Evolutionary conservation across 2,888 invertebrate genomes (phyloP).

Genomic region (Oscheius sp.): DNA sequence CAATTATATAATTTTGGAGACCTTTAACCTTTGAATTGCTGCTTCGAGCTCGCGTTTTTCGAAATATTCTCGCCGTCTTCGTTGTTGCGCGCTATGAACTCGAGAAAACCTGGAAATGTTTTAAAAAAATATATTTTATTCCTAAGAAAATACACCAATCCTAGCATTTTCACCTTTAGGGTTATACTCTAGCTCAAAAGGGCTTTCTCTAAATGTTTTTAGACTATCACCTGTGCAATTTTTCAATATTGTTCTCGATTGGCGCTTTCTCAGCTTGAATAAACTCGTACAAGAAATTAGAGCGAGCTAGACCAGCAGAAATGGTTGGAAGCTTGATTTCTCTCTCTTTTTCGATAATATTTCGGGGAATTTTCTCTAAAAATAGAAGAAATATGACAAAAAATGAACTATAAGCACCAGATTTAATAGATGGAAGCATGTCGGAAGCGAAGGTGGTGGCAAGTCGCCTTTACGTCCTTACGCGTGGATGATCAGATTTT

Average conservation of each 20-base stretch:
- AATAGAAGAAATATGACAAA: too few species aligned
- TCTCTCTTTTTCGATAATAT: background rate
- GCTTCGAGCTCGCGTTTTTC: slow-evolving; percentile 1
- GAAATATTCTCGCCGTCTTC: background rate
- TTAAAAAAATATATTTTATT: background rate
- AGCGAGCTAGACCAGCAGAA: background rate
- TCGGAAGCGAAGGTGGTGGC: too few species aligned
- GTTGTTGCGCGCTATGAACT: slow-evolving; percentile 2
- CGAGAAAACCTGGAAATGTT: background rate
- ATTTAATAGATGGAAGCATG: too few species aligned
- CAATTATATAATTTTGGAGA: background rate
- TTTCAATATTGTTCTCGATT: background rate
- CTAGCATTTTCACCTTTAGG: too few species aligned
- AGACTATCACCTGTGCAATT: slow-evolving; percentile 3
- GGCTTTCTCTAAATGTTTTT: too few species aligned
- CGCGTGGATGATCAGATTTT: too few species aligned
- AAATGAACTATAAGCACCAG: too few species aligned
- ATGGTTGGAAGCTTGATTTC: background rate
- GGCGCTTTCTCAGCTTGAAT: background rate
- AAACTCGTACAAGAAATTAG: background rate
- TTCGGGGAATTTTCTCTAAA: too few species aligned
- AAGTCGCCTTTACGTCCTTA: too few species aligned
- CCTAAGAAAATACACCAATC: background rate
- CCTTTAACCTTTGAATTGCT: background rate
- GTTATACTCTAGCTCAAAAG: too few species aligned